Evolutionary conservation across 1,140 invertebrate species (phyloP).

Genomic region (Rhagoletis pomonella): DNA sequence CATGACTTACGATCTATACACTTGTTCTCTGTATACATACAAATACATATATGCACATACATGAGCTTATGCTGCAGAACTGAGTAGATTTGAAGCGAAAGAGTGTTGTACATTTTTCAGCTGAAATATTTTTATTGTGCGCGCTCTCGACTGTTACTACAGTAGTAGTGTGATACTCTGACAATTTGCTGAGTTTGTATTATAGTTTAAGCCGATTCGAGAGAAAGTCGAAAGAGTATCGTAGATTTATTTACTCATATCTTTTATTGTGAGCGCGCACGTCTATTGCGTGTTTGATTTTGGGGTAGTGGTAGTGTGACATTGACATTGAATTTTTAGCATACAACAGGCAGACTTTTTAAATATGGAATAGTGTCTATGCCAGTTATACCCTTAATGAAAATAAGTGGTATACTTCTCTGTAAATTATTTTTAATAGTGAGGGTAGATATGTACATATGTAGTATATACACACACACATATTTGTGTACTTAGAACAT

Average conservation of each 20-base stretch:
- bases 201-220: too few species aligned
- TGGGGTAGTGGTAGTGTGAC: slow-evolving; percentile 42
- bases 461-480: too few species aligned
- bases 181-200: too few species aligned
- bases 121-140: too few species aligned
- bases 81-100: too few species aligned
- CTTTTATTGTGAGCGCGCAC: not conserved
- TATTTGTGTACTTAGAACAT: too few species aligned
- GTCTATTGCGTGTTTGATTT: not conserved
- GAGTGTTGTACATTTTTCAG: too few species aligned
- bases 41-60: not conserved
- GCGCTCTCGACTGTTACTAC: too few species aligned
- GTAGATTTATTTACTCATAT: not conserved
- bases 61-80: not conserved
- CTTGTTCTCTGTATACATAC: too few species aligned
- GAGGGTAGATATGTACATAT: too few species aligned
- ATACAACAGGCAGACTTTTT: not conserved
- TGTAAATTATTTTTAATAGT: too few species aligned
- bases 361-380: not conserved
- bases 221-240: not conserved
- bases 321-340: slow-evolving; percentile 55
- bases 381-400: not conserved
- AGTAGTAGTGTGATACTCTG: too few species aligned
- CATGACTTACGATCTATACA: not conserved
- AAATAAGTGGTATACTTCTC: not conserved